Conservation (phyloP, 2,888 invertebrate genomes). For the Eristalis tenax region DNA sequence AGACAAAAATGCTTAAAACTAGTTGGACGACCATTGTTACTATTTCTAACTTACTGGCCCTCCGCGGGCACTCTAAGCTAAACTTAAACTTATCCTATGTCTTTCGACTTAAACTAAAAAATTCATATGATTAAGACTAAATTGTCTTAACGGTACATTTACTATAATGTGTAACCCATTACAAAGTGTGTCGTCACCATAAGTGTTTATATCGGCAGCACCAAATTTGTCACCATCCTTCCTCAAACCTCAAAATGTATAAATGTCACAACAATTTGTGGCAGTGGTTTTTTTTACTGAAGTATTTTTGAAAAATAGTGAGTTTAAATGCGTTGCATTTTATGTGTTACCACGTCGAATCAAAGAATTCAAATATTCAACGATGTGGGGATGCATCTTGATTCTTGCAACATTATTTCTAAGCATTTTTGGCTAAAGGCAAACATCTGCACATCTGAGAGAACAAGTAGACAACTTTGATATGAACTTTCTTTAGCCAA, state of each 20-base stretch:
- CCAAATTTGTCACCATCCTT: no score
- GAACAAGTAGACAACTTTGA: not conserved
- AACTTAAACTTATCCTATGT: no score
- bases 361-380: constrained; percentile 18
- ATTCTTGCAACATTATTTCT: constrained; percentile 73
- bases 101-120: no score
- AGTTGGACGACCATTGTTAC: no score
- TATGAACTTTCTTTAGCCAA: constrained; percentile 29
- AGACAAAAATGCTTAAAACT: no score
- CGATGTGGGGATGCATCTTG: constrained; percentile 32
- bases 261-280: constrained; percentile 29
- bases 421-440: constrained; percentile 75
- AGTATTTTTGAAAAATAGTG: not conserved
- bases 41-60: no score
- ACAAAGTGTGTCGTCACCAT: no score
- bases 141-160: no score
- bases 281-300: not conserved
- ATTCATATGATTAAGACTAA: no score
- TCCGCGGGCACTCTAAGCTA: no score
- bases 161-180: no score
- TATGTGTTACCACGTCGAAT: constrained; percentile 9
- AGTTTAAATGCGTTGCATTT: constrained; percentile 26
- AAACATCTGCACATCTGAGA: not conserved
- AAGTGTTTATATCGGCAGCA: no score
- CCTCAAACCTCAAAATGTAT: constrained; percentile 73